phyloP scores from a whole-genome alignment of 2,888 invertebrate genomes.

The Phortica okadai region DNA sequence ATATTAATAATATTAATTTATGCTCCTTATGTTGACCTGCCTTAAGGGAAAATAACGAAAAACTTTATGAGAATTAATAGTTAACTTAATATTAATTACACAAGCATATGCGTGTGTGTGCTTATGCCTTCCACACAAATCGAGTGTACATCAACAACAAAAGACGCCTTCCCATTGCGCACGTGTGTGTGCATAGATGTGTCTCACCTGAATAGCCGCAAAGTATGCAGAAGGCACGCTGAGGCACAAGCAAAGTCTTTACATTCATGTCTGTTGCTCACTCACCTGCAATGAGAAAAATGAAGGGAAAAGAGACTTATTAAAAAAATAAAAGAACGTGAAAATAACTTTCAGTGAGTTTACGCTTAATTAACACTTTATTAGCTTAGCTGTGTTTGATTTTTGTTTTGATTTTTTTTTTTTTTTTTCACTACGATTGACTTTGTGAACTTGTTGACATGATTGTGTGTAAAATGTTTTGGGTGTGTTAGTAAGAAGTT shows the following conservation, averaged over 20 bases:
- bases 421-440: neutral
- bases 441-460: neutral
- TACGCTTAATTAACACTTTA: slow-evolving; percentile 65
- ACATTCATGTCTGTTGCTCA: neutral
- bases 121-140: neutral
- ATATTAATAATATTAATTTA: too few relatives aligned
- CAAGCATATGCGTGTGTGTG: neutral
- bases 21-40: neutral
- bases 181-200: slow-evolving; percentile 32
- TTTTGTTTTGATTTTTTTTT: neutral
- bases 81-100: slow-evolving; percentile 64
- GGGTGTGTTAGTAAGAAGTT: too few relatives aligned
- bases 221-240: slow-evolving; percentile 57
- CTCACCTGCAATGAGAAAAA: slow-evolving; percentile 45
- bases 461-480: too few relatives aligned
- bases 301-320: neutral
- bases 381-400: slow-evolving; percentile 55
- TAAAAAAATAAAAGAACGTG: slow-evolving; percentile 5
- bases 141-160: slow-evolving; percentile 10
- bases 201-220: slow-evolving; percentile 55
- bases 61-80: slow-evolving; percentile 57
- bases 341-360: slow-evolving; percentile 34
- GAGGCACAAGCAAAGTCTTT: neutral
- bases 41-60: neutral
- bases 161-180: slow-evolving; percentile 31